phyloP scores from a whole-genome alignment of 92 coral and sea anemone genomes.

The Palythoa grandiflora region DNA sequence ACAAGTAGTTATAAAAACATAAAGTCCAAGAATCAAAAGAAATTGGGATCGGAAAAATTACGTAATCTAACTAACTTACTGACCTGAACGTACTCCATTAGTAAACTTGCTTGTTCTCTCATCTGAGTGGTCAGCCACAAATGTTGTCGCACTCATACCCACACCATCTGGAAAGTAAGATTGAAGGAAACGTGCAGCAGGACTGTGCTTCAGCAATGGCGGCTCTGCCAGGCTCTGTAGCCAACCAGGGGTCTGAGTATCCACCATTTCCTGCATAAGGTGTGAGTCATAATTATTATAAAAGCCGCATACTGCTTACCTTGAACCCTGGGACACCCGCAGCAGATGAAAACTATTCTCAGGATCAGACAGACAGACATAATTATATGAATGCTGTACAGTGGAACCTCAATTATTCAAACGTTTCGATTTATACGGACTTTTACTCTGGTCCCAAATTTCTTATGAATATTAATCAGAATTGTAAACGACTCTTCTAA shows the following conservation, averaged over 20 bases:
- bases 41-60: not conserved
- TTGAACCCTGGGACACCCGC: too few species aligned
- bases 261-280: constrained; percentile 62
- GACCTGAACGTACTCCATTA: constrained; percentile 49
- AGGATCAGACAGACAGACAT: too few species aligned
- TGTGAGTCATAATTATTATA: not conserved
- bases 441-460: too few species aligned
- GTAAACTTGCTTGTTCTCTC: not conserved
- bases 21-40: too few species aligned
- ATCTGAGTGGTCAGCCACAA: constrained; percentile 49
- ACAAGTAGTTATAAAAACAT: too few species aligned
- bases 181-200: constrained; percentile 79
- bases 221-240: constrained; percentile 83
- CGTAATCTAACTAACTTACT: not conserved
- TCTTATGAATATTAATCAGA: too few species aligned
- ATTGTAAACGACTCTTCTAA: too few species aligned
- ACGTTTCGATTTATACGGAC: too few species aligned
- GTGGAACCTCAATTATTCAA: too few species aligned
- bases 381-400: too few species aligned
- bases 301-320: too few species aligned
- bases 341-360: too few species aligned
- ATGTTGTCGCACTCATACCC: constrained; percentile 82
- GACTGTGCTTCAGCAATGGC: constrained; percentile 83
- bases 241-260: constrained; percentile 75
- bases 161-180: constrained; percentile 98